Percentiles rank a stretch among this genome's conserved stretches.
phyloP scores from a whole-genome alignment of 2,888 invertebrate genomes.

The Drosophila vallismaia region DNA sequence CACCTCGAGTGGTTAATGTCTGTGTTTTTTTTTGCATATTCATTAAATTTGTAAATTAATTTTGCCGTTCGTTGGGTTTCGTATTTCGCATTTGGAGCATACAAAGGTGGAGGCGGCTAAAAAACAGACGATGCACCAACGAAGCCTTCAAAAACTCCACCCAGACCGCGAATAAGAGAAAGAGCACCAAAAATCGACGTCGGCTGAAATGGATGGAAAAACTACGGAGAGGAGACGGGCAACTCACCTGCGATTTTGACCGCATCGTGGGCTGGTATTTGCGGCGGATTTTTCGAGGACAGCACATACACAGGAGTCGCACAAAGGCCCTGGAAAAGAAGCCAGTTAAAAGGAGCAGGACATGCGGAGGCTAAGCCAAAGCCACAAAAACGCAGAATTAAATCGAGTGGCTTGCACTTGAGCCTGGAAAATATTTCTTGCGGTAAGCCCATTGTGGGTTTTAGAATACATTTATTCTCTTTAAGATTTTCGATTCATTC shows the following conservation, averaged over 20 bases:
- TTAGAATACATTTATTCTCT: too few relatives aligned
- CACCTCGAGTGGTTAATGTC: conserved; percentile 19
- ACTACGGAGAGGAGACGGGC: conserved; percentile 2
- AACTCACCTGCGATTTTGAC: conserved; percentile 92
- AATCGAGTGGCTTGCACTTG: background rate
- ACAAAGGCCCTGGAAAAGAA: conserved; percentile 93
- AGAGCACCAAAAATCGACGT: conserved; percentile 9
- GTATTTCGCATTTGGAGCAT: conserved; percentile 63
- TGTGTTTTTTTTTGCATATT: conserved; percentile 56
- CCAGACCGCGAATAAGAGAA: conserved; percentile 20
- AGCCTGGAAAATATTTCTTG: background rate
- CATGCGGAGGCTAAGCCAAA: background rate
- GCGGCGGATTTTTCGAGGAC: conserved; percentile 91
- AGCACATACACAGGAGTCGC: conserved; percentile 95
- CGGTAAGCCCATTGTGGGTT: background rate
- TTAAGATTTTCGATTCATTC: too few relatives aligned
- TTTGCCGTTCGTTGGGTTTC: conserved; percentile 70
- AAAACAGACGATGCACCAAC: conserved; percentile 25
- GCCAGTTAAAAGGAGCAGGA: conserved; percentile 8
- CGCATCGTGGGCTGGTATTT: conserved; percentile 93
- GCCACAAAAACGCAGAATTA: conserved; percentile 4
- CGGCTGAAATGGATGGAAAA: background rate
- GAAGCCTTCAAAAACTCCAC: conserved; percentile 6
- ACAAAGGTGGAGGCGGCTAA: conserved; percentile 35
- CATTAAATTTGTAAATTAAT: conserved; percentile 77